Evolutionary conservation across 2,113 vertebrate genomes (phyloP).

Genomic region (Kobus ellipsiprymnus): DNA sequence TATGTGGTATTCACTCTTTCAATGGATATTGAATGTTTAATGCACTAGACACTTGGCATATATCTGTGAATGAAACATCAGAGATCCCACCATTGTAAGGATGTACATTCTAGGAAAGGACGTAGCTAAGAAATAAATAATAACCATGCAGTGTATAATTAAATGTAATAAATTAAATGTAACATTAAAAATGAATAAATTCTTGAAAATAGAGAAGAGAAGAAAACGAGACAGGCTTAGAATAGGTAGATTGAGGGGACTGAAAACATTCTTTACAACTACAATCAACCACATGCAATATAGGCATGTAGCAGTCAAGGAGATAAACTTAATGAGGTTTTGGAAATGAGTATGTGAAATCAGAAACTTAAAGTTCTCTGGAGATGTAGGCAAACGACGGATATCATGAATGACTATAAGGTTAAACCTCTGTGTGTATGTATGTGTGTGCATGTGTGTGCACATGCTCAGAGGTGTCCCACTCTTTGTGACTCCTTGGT

Average conservation of each 20-base stretch:
- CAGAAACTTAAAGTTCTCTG: neutral
- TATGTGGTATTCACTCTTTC: neutral
- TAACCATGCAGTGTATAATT: neutral
- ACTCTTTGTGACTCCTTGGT: neutral
- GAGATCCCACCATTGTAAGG: neutral
- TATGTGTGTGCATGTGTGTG: neutral
- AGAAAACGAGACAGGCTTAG: neutral
- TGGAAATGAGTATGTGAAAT: neutral
- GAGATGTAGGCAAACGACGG: neutral
- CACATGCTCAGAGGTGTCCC: neutral
- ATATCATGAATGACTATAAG: neutral
- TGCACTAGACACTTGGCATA: neutral
- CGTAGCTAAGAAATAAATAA: neutral
- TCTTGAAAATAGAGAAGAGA: neutral
- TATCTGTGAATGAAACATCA: neutral
- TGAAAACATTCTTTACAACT: neutral
- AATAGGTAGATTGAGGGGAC: neutral
- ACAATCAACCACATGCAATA: neutral
- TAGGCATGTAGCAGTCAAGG: neutral
- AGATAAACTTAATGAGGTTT: neutral
- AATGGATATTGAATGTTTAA: neutral
- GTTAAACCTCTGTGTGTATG: neutral
- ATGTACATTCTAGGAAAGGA: neutral
- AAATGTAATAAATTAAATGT: neutral
- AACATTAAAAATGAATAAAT: neutral